These are phyloP conservation scores for Pristionchus mayeri DNA, from an alignment of 2,888 invertebrate genomes.

Conservation along the genomic window DNA sequence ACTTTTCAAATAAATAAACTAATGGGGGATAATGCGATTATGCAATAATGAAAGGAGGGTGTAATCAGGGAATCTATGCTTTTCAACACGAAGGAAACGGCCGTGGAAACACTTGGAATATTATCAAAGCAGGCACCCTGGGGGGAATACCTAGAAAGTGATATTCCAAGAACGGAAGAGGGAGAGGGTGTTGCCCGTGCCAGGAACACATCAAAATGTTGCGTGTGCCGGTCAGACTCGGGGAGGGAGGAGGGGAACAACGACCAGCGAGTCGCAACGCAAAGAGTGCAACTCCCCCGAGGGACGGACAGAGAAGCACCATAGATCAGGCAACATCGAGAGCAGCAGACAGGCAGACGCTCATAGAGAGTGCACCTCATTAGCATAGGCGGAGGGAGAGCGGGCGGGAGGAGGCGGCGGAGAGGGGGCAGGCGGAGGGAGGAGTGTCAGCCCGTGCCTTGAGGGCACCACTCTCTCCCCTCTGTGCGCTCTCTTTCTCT, in stretches of 20 bases:
- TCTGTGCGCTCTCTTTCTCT: neutral
- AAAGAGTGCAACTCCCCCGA: constrained; percentile 37
- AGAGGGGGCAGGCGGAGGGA: neutral
- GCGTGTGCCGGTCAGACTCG: no score
- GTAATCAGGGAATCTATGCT: no score
- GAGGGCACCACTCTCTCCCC: constrained; percentile 1
- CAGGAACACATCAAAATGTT: constrained; percentile 22
- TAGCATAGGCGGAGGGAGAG: constrained; percentile 18
- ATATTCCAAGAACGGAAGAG: no score
- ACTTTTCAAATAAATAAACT: no score
- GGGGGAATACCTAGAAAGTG: neutral
- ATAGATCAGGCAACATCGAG: neutral
- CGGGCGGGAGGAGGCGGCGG: neutral
- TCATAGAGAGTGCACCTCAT: constrained; percentile 38
- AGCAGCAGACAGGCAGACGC: constrained; percentile 13
- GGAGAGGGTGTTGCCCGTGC: neutral
- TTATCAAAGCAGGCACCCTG: no score
- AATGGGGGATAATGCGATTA: neutral
- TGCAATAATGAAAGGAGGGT: no score
- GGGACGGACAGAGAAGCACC: neutral
- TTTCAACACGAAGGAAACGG: no score
- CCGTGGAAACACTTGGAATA: no score
- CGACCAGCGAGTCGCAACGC: neutral
- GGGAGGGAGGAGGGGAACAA: neutral
- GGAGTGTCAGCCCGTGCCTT: constrained; percentile 43